Base-by-base conservation (phyloP, 1,140 invertebrate genomes). In the Ruditapes philippinarum region DNA sequence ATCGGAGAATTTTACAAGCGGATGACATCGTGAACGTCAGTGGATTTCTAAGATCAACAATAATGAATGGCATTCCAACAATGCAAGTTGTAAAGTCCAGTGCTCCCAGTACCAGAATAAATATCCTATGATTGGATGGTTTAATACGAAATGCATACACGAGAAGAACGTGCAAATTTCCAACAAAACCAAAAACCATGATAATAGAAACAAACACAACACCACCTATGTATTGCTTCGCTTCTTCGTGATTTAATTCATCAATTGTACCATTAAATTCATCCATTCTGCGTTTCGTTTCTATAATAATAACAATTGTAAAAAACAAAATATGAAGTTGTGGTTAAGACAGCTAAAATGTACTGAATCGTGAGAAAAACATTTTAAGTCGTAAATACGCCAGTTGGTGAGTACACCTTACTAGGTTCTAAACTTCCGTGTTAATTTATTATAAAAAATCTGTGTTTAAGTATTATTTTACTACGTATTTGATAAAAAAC, bases 41-140 rank as follows among this genome's bases (percentile, higher is more conserved):
- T 9, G 91, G 90, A 42, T 84, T 91, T 19, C 92, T 33, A 17
- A 93, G 40, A 40, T 93, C 92, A 5, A 92, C 42, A 5, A 93
- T 89, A 68, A 92, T 92, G 33, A 91, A 91, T 0, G 93, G 93
- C 80, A 94, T 89, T 1, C 86, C 88, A 3, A 93, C 14, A 25
- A 62, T n/a, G 70, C 92, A 92, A 54, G 85, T 89, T 17, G 92
- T 74, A 14, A 93, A 68, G 73, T 94, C 93, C 31, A 91, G 85
- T 28, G 88, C 42, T 19, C 91, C 91, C 57, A 94, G 88, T 22
- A 81, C 80, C 51, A 92, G 51, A 80, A 94, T 91, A 83, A 92
- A 94, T 14, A 65, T 89, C 9, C 90, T 88, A 0, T 91, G 89
- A 40, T 93, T 87, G 45, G 87, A 91, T 19, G 74, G 74, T 40